Base-by-base conservation (phyloP, 2,888 invertebrate genomes). In the Spialia ferax region DNA sequence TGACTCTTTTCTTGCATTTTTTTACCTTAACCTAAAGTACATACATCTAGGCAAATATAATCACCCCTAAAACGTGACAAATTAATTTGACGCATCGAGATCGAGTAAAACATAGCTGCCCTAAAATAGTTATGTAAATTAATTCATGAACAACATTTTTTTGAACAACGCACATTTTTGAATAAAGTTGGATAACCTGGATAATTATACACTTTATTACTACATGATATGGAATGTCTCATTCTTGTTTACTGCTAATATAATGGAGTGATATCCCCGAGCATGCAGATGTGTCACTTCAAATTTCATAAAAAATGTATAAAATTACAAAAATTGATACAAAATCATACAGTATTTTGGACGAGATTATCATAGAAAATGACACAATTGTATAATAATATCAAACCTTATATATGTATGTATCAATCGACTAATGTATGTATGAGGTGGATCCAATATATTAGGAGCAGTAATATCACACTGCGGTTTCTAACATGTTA, bases 151-250 rank as follows among this genome's bases (percentile, higher is more conserved):
- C 52, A 42, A 29, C 52, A 42, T 18, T 32, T 29, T 55, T 55
- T 18, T n/a, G n/a, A n/a, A n/a, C n/a, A n/a, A n/a, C n/a, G n/a
- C n/a, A n/a, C n/a, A n/a, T n/a, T 26, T 18, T 15, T 6, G 32
- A 13, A 54, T n/a, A 52, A 26, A 22, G 45, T 62, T 56, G 18
- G 45, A 55, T 32, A 50, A 50, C 52, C 50, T 32, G 50, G 50
- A 63, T 57, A 55, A 23, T 52, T 15, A 50, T 45, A 57, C 4
- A 52, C 29, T 45, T 63, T 45, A 67, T 32, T 67, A 56, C 61
- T 69, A 69, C 13, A 87, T 85, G 93, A 93, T 93, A 93, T 93
- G 93, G 93, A 93, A 93, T 93, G 93, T 93, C 93, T 93, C 93
- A 90, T 87, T 90, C 84, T 82, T 83, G 73, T 87, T 85, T 83